Evolutionary conservation across 2,113 vertebrate species (phyloP).

Genomic region (Apaloderma vittatum): DNA sequence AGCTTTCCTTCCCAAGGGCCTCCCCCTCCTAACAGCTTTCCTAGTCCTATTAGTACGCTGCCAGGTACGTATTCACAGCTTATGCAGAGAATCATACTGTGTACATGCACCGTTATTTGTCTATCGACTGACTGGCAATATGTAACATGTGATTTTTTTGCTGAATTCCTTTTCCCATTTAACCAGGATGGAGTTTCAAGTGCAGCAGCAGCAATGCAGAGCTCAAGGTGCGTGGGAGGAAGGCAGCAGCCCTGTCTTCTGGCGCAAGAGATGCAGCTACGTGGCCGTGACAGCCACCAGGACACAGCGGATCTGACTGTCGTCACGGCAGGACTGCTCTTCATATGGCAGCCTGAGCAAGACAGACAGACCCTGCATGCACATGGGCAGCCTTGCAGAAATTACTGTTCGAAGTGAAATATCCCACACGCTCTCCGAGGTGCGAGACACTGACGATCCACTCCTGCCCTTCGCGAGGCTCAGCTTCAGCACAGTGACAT

Average conservation of each 20-base stretch:
- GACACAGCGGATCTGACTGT: neutral
- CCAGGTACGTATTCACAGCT: accelerated
- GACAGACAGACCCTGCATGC: accelerated
- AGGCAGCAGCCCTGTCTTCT: neutral
- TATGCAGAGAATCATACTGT: accelerated
- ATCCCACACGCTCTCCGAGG: no score
- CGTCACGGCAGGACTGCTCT: accelerated
- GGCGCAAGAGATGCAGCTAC: neutral
- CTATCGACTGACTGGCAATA: neutral
- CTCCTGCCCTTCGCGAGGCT: neutral
- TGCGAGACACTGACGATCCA: neutral
- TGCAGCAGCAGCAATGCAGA: neutral
- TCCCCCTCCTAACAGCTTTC: neutral
- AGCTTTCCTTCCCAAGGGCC: neutral
- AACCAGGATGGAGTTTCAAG: neutral
- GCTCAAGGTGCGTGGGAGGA: accelerated
- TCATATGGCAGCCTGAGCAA: accelerated
- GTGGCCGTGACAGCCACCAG: neutral
- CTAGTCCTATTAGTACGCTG: accelerated
- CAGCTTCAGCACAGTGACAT: accelerated
- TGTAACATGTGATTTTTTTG: accelerated
- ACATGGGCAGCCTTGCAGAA: accelerated
- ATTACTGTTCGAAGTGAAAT: neutral
- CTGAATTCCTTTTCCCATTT: neutral
- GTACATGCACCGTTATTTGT: accelerated